phyloP scores from a whole-genome alignment of 2,113 vertebrate genomes.

The Entelurus aequoreus region DNA sequence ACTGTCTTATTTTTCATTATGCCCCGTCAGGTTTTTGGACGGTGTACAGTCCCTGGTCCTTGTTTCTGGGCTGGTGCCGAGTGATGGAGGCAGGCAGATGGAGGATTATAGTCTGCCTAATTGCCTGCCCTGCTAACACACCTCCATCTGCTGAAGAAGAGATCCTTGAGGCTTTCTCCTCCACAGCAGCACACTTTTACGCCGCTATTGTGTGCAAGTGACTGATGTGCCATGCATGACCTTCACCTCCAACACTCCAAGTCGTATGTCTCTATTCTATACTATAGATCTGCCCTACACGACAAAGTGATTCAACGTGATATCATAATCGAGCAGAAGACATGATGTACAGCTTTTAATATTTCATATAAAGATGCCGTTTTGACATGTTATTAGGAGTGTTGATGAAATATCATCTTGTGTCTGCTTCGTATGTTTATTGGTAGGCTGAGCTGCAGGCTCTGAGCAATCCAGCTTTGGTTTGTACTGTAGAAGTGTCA shows the following conservation, averaged over 20 bases:
- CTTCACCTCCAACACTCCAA: constrained; percentile 26
- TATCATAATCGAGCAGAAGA: constrained; percentile 24
- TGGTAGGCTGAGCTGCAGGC: constrained; percentile 12
- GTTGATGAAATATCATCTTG: constrained; percentile 1
- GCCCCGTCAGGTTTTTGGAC: constrained; percentile 50
- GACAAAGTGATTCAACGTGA: constrained; percentile 20
- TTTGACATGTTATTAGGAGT: background rate
- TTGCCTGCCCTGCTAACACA: constrained; percentile 57
- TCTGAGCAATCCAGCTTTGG: constrained; percentile 24
- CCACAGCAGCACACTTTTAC: constrained; percentile 24
- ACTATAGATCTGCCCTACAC: constrained; percentile 5
- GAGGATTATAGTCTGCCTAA: constrained; percentile 67
- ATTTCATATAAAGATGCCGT: constrained; percentile 15
- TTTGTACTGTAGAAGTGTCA: constrained; percentile 30
- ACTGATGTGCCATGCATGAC: constrained; percentile 40
- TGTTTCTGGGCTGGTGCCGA: constrained; percentile 38
- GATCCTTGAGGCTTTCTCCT: constrained; percentile 40
- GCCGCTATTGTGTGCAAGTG: constrained; percentile 37
- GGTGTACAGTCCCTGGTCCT: constrained; percentile 18
- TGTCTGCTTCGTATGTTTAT: constrained; percentile 6
- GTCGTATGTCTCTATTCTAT: constrained; percentile 6
- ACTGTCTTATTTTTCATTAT: constrained; percentile 30
- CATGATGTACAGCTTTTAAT: constrained; percentile 16
- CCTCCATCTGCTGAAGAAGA: constrained; percentile 54
- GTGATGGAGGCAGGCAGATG: constrained; percentile 57